Base-by-base conservation (phyloP, 2,888 invertebrate genomes). In the Beris chalybata region DNA sequence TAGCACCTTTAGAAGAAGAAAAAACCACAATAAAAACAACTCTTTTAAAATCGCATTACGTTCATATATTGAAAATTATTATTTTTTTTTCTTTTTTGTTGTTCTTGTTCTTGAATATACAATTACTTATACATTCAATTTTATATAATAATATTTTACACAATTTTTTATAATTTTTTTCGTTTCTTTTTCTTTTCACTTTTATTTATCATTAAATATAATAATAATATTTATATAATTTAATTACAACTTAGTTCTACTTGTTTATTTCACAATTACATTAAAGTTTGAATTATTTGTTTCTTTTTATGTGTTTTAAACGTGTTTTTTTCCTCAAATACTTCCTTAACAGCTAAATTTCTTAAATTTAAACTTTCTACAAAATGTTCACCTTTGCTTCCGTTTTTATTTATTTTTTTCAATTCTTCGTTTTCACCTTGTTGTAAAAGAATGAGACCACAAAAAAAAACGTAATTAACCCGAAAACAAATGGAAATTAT, bases 61-160 rank as follows among this genome's bases (percentile, higher is more conserved):
- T 65, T 68, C 55, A 68, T 68, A 68, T 68, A 68, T 65, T 68
- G 68, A 68, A 68, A 68, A 68, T 65, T 65, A 65, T 65, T 55
- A 65, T 65, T 65, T 68, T 13, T 52, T 52, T 29, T 50, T 61
- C 48, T 59, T 48, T 15, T 48, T 4, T 13, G 15, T 12, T 48
- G 15, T 48, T 22, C 22, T 48, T 48, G 13, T 48, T 48, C 12
- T 48, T 12, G 43, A 61, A 61, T 61, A 50, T 61, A 61, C 61
- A 61, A 50, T 52, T 31, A 7, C 52, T 50, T 50, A 50, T 61
- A 61, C 61, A 61, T 61, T 61, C 29, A 61, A 50, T 50, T 61
- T 22, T 38, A 50, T 61, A 43, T 38, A 32, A 32, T 61, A 50
- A 59, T 61, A 32, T 61, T 61, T 61, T 61, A 61, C 61, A 61